phyloP scores from a whole-genome alignment of 2,113 vertebrate species.

The Ranitomeya variabilis region DNA sequence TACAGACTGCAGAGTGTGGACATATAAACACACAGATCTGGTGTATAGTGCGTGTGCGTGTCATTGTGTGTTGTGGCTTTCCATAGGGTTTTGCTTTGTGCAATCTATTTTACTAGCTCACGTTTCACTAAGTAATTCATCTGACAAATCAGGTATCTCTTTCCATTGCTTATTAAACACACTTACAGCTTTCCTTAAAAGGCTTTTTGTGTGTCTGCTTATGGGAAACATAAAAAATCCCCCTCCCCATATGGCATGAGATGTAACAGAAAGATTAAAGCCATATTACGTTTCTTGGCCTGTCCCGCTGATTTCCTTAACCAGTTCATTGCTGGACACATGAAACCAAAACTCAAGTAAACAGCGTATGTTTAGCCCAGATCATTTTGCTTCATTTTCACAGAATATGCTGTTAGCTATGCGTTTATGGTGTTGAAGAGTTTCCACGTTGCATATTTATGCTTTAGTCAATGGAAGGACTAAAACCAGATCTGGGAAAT shows the following conservation, averaged over 20 bases:
- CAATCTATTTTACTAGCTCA: slow-evolving; percentile 29
- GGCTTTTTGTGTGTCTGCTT: slow-evolving; percentile 52
- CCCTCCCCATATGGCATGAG: slow-evolving; percentile 54
- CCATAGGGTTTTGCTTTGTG: background rate
- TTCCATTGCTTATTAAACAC: slow-evolving; percentile 54
- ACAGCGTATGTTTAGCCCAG: background rate
- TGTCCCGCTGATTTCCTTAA: slow-evolving; percentile 38
- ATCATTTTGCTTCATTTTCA: background rate
- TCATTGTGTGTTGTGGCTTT: background rate
- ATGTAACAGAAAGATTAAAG: slow-evolving; percentile 57
- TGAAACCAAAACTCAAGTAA: background rate
- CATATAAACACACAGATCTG: slow-evolving; percentile 21
- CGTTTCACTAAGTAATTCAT: slow-evolving; percentile 39
- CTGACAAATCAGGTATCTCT: slow-evolving; percentile 42
- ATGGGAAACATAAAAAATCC: slow-evolving; percentile 48
- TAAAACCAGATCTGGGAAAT: background rate
- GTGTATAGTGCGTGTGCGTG: background rate
- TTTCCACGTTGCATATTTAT: background rate
- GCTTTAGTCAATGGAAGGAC: background rate
- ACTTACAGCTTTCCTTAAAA: slow-evolving; percentile 53
- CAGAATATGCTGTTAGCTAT: background rate
- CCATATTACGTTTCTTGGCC: slow-evolving; percentile 52
- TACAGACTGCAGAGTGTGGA: background rate
- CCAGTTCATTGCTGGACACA: background rate
- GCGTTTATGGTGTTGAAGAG: background rate